Evolutionary conservation across 2,113 vertebrate genomes (phyloP).

Genomic region (Saccopteryx leptura): DNA sequence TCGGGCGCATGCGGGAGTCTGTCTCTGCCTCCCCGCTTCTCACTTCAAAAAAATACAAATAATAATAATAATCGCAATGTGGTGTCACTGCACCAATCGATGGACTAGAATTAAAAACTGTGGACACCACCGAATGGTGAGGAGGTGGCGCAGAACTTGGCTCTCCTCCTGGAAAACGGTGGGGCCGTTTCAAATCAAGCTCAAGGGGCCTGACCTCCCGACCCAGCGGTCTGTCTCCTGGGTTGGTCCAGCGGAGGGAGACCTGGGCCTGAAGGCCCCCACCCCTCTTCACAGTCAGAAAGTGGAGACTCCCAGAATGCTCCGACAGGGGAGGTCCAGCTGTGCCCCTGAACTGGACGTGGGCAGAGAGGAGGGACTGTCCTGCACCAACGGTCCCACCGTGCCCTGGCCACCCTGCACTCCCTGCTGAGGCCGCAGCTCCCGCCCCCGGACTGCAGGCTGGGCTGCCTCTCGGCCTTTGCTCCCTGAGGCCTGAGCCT

Average conservation of each 20-base stretch:
- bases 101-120: accelerated
- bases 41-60: no score
- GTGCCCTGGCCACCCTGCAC: no score
- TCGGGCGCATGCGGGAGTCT: no score
- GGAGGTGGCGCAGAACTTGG: accelerated
- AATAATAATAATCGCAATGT: no score
- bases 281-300: neutral
- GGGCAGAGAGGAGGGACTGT: no score
- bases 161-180: accelerated
- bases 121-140: accelerated
- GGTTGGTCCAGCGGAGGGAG: accelerated
- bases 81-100: neutral
- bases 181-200: accelerated
- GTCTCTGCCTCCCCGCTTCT: no score
- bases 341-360: accelerated
- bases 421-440: neutral
- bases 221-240: neutral
- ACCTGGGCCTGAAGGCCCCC: accelerated
- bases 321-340: neutral
- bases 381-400: no score
- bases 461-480: neutral
- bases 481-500: neutral
- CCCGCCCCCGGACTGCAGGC: neutral
- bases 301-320: neutral
- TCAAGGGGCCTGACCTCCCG: neutral